These are phyloP conservation scores for Epsilonema sp. DNA, from an alignment of 2,888 invertebrate species.

Conservation along the genomic window DNA sequence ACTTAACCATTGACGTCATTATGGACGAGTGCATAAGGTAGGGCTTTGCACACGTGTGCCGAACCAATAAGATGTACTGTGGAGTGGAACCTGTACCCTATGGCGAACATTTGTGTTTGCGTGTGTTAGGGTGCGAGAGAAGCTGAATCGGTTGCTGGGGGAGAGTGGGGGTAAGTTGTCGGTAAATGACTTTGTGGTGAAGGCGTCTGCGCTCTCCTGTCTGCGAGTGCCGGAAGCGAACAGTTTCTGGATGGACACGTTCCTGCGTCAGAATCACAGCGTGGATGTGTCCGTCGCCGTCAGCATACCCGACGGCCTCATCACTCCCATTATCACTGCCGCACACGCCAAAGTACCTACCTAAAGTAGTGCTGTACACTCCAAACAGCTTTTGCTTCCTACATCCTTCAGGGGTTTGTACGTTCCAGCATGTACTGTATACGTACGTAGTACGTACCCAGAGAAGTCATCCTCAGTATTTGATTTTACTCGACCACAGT, in stretches of 20 bases:
- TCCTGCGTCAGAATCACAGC: conserved; percentile 34
- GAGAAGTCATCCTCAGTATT: too few relatives aligned
- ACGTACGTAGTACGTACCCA: too few relatives aligned
- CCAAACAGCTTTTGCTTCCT: too few relatives aligned
- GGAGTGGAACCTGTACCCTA: neutral
- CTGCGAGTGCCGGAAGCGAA: conserved; percentile 78
- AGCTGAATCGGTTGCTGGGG: conserved; percentile 49
- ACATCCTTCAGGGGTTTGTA: too few relatives aligned
- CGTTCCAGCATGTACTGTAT: too few relatives aligned
- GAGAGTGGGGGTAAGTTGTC: conserved; percentile 64
- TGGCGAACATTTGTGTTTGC: neutral
- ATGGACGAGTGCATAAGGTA: conserved; percentile 50
- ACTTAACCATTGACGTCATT: conserved; percentile 61
- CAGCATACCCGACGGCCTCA: conserved; percentile 74
- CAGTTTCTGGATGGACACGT: conserved; percentile 77
- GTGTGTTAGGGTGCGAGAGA: conserved; percentile 47
- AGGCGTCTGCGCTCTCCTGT: conserved; percentile 71
- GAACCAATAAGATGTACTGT: neutral
- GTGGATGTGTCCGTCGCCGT: conserved; percentile 95
- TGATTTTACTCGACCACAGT: too few relatives aligned
- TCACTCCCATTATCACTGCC: conserved; percentile 81
- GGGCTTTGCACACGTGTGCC: conserved; percentile 10
- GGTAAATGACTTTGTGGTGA: conserved; percentile 85
- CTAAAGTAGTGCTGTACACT: neutral
- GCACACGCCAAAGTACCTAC: conserved; percentile 53